These are phyloP conservation scores for Timema podura DNA, from an alignment of 2,888 invertebrate genomes.

Conservation along the genomic window DNA sequence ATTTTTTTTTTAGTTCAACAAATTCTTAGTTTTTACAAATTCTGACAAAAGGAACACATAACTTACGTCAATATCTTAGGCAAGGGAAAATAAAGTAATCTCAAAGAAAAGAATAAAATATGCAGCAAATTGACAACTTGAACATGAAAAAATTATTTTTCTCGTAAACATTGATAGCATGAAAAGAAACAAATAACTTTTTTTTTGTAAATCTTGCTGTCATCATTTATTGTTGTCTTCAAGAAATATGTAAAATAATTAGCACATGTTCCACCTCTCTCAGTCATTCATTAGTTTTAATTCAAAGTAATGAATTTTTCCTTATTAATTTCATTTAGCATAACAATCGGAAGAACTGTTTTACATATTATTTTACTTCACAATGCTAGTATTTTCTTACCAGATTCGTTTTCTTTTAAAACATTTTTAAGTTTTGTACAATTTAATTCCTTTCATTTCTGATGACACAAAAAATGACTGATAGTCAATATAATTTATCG, in stretches of 20 bases:
- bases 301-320: conserved; percentile 15
- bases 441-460: neutral
- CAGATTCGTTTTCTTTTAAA: no score
- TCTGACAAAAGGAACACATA: no score
- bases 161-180: no score
- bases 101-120: no score
- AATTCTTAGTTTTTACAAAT: conserved; percentile 15
- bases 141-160: no score
- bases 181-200: no score
- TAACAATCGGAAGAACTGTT: conserved; percentile 29
- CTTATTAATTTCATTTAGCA: conserved; percentile 21
- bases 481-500: conserved; percentile 23
- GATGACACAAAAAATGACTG: conserved; percentile 10
- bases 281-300: neutral
- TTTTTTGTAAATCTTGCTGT: no score
- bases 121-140: no score
- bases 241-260: neutral
- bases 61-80: no score
- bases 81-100: no score
- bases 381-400: conserved; percentile 10
- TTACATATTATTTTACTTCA: conserved; percentile 8
- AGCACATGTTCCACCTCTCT: no score
- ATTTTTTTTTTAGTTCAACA: no score
- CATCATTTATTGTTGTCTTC: neutral
- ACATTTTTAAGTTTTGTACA: neutral